phyloP scores from a whole-genome alignment of 2,113 vertebrate species.

The Pachypanchax playfairii region DNA sequence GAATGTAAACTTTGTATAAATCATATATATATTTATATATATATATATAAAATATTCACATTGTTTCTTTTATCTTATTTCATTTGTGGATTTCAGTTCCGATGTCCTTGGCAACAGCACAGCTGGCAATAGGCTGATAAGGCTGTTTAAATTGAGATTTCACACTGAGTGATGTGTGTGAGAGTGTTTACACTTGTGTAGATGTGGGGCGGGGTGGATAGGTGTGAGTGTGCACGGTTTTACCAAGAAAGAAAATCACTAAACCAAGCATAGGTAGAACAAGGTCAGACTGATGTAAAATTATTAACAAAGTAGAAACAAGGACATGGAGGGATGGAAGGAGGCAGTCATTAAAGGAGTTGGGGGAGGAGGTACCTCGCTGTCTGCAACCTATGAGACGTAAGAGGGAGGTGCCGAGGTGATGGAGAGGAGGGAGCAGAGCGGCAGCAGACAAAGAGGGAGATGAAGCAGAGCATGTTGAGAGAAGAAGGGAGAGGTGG shows the following conservation, averaged over 20 bases:
- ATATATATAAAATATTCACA: too few species aligned
- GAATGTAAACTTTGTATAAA: neutral
- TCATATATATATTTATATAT: too few species aligned
- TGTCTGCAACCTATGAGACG: slow-evolving; percentile 58
- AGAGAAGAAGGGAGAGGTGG: slow-evolving; percentile 51
- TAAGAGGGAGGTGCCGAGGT: slow-evolving; percentile 49
- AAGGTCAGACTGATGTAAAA: slow-evolving; percentile 67
- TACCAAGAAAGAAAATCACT: slow-evolving; percentile 45
- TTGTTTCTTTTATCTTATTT: too few species aligned
- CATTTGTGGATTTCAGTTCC: slow-evolving; percentile 48
- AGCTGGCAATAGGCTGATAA: slow-evolving; percentile 51
- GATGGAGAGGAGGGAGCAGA: slow-evolving; percentile 61
- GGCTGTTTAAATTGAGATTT: slow-evolving; percentile 55
- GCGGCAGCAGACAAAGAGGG: slow-evolving; percentile 59
- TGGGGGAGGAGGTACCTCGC: slow-evolving; percentile 28
- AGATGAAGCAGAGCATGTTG: slow-evolving; percentile 52
- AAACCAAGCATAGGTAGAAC: slow-evolving; percentile 54
- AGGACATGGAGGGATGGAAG: slow-evolving; percentile 46
- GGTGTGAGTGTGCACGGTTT: slow-evolving; percentile 17
- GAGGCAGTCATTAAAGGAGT: slow-evolving; percentile 34
- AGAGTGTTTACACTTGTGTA: slow-evolving; percentile 13
- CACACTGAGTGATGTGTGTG: slow-evolving; percentile 33
- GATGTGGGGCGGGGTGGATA: neutral
- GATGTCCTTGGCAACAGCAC: slow-evolving; percentile 61
- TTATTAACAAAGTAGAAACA: slow-evolving; percentile 65